Base-by-base conservation (phyloP, 2,797 vertebrate genomes). In the Myotis planiceps region DNA sequence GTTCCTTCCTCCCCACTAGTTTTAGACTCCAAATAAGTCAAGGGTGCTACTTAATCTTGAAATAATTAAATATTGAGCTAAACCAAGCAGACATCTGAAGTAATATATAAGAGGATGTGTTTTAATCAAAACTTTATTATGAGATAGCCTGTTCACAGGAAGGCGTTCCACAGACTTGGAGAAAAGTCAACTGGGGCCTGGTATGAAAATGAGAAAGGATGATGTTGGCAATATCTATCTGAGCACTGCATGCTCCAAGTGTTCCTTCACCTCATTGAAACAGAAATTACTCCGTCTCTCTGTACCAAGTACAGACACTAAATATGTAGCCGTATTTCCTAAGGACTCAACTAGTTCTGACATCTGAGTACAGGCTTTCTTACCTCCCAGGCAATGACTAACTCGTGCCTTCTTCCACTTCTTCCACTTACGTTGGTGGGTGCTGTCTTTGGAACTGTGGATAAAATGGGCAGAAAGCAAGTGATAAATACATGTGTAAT, bases 311-410 rank as follows among this genome's bases (percentile, higher is more conserved):
- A 81, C 80, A 79, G 8, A 96, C 86, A 21, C 66, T 32, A 37
- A 29, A 53, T 23, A 25, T 3, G 39, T 23, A 92, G 55, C 9
- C 94, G 81, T 88, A 29, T 53, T 32, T 85, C 97, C 84, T 87
- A 92, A 96, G 85, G 96, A 88, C 55, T 53, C 80, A 90, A 81
- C 65, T 65, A 88, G 82, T 87, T 27, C 78, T 90, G 84, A 39
- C 14, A 49, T 88, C 94, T 72, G 95, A 95, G 85, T 19, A 96
- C 39, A 95, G 96, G 75, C 65, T 96, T 90, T 92, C 99, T 98
- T 99, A 99, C 99, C 99, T 99, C 99, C 99, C 99, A 99, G 7
- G 99, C 99, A 97, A 99, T 99, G 98, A 99, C 99, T 98, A 99
- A 98, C 97, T 99, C 99, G 68, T 99, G 99, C 92, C 99, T 97